These are phyloP conservation scores for Lumbricus terrestris DNA, from an alignment of 2,888 invertebrate genomes.

Conservation along the genomic window DNA sequence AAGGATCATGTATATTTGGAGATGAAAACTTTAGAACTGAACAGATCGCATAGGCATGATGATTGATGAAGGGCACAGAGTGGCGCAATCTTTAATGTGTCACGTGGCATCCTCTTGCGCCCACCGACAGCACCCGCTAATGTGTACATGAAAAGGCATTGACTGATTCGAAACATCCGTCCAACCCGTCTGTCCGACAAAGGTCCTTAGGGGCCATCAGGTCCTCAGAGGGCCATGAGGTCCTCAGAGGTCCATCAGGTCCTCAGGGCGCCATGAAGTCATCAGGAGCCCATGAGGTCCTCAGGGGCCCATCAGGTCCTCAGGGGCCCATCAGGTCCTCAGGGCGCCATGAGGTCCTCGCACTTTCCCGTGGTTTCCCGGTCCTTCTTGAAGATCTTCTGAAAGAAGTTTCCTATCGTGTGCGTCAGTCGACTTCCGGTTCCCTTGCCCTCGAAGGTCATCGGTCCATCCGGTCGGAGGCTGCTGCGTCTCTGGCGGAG, in stretches of 20 bases:
- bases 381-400: slow-evolving; percentile 13
- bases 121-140: neutral
- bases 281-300: too few species aligned
- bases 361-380: neutral
- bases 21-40: neutral
- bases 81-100: neutral
- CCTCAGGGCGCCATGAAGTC: neutral
- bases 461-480: neutral
- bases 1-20: neutral
- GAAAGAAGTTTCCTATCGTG: neutral
- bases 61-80: too few species aligned
- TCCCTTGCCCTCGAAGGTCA: neutral
- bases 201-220: too few species aligned
- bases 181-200: too few species aligned
- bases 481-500: slow-evolving; percentile 57
- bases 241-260: too few species aligned
- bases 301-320: too few species aligned
- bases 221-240: too few species aligned
- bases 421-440: neutral
- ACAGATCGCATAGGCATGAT: neutral
- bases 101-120: neutral
- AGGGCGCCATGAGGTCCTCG: neutral
- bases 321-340: neutral
- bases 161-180: neutral
- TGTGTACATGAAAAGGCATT: neutral